Conservation (phyloP, 2,113 vertebrate species). For the Cottus gobio region DNA sequence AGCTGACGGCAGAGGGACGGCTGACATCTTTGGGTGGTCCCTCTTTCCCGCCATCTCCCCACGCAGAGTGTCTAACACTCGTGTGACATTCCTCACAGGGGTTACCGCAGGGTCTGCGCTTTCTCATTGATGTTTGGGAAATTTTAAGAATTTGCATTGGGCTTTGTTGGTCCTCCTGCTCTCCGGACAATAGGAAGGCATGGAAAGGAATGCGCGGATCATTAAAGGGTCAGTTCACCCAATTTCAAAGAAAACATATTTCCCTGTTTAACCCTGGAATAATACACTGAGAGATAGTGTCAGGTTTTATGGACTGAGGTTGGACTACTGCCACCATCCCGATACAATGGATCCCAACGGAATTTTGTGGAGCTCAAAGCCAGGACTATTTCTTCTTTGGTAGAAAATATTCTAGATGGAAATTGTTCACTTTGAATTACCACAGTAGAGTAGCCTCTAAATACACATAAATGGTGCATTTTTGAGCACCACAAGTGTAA, state of each 20-base stretch:
- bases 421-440: not conserved
- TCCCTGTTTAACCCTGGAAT: not conserved
- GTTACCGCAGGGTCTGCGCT: slow-evolving; percentile 60
- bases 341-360: not conserved
- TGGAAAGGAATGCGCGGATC: slow-evolving; percentile 46
- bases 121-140: slow-evolving; percentile 59
- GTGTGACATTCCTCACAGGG: slow-evolving; percentile 72
- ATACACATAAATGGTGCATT: not conserved
- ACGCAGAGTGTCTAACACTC: slow-evolving; percentile 32
- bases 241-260: slow-evolving; percentile 40
- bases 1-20: not conserved
- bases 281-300: not conserved
- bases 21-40: slow-evolving; percentile 55
- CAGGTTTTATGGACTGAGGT: not conserved
- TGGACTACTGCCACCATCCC: not conserved
- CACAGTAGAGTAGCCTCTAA: not conserved
- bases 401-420: not conserved
- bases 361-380: not conserved
- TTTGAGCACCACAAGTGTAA: not conserved
- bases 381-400: not conserved
- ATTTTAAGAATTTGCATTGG: slow-evolving; percentile 67
- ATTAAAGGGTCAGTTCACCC: slow-evolving; percentile 32
- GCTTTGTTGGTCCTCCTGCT: slow-evolving; percentile 40
- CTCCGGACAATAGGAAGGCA: slow-evolving; percentile 40
- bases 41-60: slow-evolving; percentile 5